Conservation (phyloP, 2,113 vertebrate species). For the Lonchura striata region DNA sequence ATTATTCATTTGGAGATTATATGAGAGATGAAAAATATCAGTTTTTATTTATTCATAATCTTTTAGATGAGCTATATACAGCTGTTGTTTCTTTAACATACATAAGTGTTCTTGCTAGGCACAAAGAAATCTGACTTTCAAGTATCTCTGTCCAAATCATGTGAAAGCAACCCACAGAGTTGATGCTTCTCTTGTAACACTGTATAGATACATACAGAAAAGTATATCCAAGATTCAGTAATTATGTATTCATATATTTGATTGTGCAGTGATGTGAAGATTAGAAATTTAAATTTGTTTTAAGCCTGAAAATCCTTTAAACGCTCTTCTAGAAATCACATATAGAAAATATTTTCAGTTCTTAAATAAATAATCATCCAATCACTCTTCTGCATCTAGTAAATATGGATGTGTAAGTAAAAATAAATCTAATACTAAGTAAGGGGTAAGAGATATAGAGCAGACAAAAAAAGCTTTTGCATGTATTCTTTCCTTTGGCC, state of each 20-base stretch:
- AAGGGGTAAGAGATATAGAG: not conserved
- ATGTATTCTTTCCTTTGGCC: not conserved
- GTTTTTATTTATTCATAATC: not conserved
- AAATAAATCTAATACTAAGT: not conserved
- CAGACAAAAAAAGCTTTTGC: not conserved
- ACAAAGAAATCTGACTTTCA: not conserved
- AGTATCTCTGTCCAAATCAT: not conserved
- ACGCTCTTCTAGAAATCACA: not conserved
- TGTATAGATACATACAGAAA: not conserved
- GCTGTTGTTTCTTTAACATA: not conserved
- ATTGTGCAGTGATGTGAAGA: not conserved
- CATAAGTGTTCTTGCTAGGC: not conserved
- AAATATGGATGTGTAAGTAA: not conserved
- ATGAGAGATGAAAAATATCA: not conserved
- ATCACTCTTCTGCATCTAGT: not conserved
- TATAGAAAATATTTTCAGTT: not conserved
- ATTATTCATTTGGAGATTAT: not conserved
- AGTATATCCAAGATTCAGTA: not conserved
- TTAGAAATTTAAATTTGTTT: not conserved
- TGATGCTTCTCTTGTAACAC: not conserved
- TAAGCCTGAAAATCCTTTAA: conserved; percentile 1
- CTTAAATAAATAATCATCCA: not conserved
- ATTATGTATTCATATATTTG: not conserved
- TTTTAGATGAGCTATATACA: not conserved
- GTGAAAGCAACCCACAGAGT: not conserved